phyloP scores from a whole-genome alignment of 2,113 vertebrate genomes.

The Felis catus region F.catus_Fca126_mat1.0 CM031413.1:24613001-24613500 shows the following conservation, averaged over 20 bases:
- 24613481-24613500: neutral
- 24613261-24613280: neutral
- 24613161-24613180: too few relatives aligned
- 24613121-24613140: too few relatives aligned
- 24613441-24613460: neutral
- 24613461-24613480: slow-evolving; percentile 19
- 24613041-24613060: too few relatives aligned
- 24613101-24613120: too few relatives aligned
- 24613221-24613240: slow-evolving; percentile 19
- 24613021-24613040: too few relatives aligned
- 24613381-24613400: neutral
- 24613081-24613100: too few relatives aligned
- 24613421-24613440: slow-evolving; percentile 5
- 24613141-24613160: too few relatives aligned
- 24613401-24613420: neutral
- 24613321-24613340: neutral
- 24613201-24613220: neutral
- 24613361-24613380: neutral
- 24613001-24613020: too few relatives aligned
- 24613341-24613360: neutral
- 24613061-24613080: too few relatives aligned
- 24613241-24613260: slow-evolving; percentile 2
- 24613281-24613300: neutral
- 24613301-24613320: neutral
- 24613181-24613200: too few relatives aligned